These are phyloP conservation scores for Drosophila falleni DNA, from an alignment of 2,888 invertebrate genomes.

Conservation along the genomic window DNA sequence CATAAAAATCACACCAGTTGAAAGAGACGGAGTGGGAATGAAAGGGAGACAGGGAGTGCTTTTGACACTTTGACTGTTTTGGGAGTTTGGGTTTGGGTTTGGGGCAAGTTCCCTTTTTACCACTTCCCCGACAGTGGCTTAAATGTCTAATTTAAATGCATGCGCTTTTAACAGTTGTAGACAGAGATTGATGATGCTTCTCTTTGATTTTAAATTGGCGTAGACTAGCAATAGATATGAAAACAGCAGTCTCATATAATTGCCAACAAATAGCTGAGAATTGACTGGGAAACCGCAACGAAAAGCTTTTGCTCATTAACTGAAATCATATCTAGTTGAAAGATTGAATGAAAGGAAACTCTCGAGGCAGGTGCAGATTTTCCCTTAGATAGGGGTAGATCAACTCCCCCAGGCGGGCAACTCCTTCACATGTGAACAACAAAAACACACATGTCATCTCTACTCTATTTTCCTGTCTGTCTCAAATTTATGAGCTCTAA, in stretches of 20 bases:
- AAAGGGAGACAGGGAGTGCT: slow-evolving; percentile 15
- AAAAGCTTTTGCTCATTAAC: slow-evolving; percentile 54
- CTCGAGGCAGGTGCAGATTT: slow-evolving; percentile 65
- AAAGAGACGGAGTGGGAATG: background rate
- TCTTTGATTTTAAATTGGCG: slow-evolving; percentile 67
- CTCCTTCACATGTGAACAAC: slow-evolving; percentile 60
- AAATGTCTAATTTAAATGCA: slow-evolving; percentile 85
- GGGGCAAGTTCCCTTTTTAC: slow-evolving; percentile 26
- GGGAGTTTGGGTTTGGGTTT: slow-evolving; percentile 21
- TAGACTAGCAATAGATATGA: background rate
- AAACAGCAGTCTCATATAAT: slow-evolving; percentile 48
- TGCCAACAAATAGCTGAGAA: slow-evolving; percentile 59
- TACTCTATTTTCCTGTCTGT: slow-evolving; percentile 49
- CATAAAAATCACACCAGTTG: slow-evolving; percentile 50
- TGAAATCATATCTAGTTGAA: background rate
- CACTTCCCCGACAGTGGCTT: slow-evolving; percentile 57
- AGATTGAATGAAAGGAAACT: slow-evolving; percentile 16
- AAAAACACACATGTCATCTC: slow-evolving; percentile 66
- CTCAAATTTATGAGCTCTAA: slow-evolving; percentile 81
- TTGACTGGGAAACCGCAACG: slow-evolving; percentile 3
- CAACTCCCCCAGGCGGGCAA: slow-evolving; percentile 29
- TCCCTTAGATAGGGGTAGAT: slow-evolving; percentile 56
- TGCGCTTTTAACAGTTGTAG: slow-evolving; percentile 80
- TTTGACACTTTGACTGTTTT: slow-evolving; percentile 50
- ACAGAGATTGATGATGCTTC: slow-evolving; percentile 83